Base-by-base conservation (phyloP, 1,140 invertebrate genomes). In the Ostrea denselamellosa region DNA sequence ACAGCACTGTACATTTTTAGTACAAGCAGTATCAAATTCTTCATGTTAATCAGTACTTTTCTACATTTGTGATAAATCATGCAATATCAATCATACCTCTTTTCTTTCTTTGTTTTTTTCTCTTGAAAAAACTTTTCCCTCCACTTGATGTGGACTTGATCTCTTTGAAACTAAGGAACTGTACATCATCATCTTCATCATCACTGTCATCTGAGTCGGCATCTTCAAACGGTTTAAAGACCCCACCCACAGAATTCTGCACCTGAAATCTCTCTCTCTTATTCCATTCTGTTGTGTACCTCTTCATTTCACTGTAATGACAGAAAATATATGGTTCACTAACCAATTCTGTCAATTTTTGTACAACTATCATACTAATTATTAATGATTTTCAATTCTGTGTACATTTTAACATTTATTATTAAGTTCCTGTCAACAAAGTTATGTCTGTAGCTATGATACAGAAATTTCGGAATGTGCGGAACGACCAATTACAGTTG, bases 151-250 rank as follows among this genome's bases (percentile, higher is more conserved):
- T 34, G 25, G 68, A 77, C 2, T 17, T 77, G 22, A 77, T 77
- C 28, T 77, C 68, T 77, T 77, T 71, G 22, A 71, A 87, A 53
- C 68, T 84, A 28, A 87, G 62, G 22, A 87, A 84, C 22, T 84
- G 86, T 4, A 87, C 53, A 0, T 87, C 86, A 10, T 87, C 86
- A 19, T 87, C 86, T 17, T 87, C 82, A 28, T 84, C 86, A 8
- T 71, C 68, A 28, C 68, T 71, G 28, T 71, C 68, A 71, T 71
- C 68, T 28, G 68, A 25, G 4, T 71, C 68, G 2, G n/a, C 5
- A 10, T 71, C 25, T 22, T 71, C 68, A 28, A 71, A 71, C 22
- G 68, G 68, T 71, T 22, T 28, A 22, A 71, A 71, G 9, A 71
- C 68, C 22, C 68, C 68, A 28, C 68, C 9, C 12, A 71, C 68